Evolutionary conservation across 2,113 vertebrate species (phyloP).

Genomic region (Engraulis encrasicolus): DNA sequence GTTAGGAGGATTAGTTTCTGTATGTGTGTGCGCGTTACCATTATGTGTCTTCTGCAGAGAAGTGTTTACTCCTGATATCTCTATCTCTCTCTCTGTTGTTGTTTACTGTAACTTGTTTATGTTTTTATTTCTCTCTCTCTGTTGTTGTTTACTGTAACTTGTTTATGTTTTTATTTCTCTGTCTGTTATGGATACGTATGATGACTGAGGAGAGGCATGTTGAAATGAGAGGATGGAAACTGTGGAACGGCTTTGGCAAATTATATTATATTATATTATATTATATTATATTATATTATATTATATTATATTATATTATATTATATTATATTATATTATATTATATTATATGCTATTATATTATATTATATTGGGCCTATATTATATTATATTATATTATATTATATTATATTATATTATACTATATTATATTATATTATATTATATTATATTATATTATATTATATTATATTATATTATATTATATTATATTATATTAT

Average conservation of each 20-base stretch:
- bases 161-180: not conserved
- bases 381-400: too few relatives aligned
- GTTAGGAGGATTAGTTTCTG: too few relatives aligned
- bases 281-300: too few relatives aligned
- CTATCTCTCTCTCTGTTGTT: not conserved
- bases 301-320: too few relatives aligned
- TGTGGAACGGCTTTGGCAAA: conserved; percentile 90
- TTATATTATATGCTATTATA: conserved; percentile 23
- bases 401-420: too few relatives aligned
- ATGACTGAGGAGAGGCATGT: not conserved
- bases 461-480: too few relatives aligned
- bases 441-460: not conserved
- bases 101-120: not conserved
- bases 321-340: not conserved
- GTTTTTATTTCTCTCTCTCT: not conserved
- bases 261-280: conserved; percentile 61
- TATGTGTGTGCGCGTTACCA: not conserved
- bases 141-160: not conserved
- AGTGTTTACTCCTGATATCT: not conserved
- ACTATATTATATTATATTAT: not conserved
- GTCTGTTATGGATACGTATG: not conserved
- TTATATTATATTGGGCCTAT: too few relatives aligned
- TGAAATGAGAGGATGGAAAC: conserved; percentile 49
- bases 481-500: not conserved
- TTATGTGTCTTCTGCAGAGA: not conserved